A percentile compares a stretch with the other conserved stretches of the same genome.
phyloP scores from a whole-genome alignment of 2,113 vertebrate genomes.

The Bubalus kerabau region DNA sequence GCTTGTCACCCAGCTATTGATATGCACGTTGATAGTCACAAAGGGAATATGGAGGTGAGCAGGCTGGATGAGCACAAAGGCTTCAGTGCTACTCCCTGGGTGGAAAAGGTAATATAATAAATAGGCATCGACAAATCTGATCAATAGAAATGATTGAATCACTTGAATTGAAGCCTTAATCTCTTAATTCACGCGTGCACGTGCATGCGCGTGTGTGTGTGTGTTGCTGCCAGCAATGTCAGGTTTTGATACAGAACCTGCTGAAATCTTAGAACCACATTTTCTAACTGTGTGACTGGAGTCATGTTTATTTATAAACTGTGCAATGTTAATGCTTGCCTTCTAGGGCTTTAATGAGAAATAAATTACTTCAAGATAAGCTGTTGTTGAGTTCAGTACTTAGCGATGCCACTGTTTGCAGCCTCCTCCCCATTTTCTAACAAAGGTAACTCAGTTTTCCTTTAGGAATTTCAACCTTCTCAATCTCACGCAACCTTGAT shows the following conservation, averaged over 20 bases:
- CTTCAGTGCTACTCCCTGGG: neutral
- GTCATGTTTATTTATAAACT: neutral
- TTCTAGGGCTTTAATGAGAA: neutral
- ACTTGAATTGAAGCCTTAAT: neutral
- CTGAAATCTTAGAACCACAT: neutral
- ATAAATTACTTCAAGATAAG: neutral
- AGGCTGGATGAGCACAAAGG: neutral
- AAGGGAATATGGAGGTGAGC: neutral
- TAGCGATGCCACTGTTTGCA: neutral
- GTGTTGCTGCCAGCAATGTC: rapidly evolving
- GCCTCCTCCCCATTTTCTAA: neutral
- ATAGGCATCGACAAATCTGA: neutral
- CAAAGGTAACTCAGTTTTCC: neutral
- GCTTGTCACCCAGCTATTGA: neutral
- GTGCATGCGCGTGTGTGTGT: rapidly evolving
- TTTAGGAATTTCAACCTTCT: neutral
- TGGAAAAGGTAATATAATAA: neutral
- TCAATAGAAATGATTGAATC: neutral
- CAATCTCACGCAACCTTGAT: neutral
- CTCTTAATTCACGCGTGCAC: neutral
- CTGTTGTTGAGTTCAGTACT: rapidly evolving
- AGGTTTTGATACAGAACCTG: neutral
- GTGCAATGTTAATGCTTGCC: neutral
- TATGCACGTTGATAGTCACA: neutral
- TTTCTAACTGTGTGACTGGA: neutral